phyloP scores from a whole-genome alignment of 1,140 invertebrate species.

The Macrocentrus cingulum region DNA sequence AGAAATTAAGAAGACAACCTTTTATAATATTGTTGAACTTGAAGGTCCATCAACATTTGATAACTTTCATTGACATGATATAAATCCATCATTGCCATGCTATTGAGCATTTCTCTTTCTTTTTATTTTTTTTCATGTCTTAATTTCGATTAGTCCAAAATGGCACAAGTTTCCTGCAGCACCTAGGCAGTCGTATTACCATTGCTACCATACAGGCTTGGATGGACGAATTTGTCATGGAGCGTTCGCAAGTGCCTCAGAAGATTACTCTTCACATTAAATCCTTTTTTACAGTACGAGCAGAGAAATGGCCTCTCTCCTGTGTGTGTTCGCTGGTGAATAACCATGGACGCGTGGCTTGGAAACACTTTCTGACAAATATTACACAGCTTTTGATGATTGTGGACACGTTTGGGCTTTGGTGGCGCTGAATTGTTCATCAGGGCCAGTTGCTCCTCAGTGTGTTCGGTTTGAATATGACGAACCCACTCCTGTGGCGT shows the following conservation, averaged over 20 bases:
- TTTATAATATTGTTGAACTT: not conserved
- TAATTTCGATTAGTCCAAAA: too few species aligned
- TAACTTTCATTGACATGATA: too few species aligned
- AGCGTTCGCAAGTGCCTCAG: constrained; percentile 72
- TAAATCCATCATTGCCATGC: constrained; percentile 30
- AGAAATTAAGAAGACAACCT: not conserved
- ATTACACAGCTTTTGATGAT: constrained; percentile 67
- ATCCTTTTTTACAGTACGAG: constrained; percentile 74
- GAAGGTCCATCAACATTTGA: not conserved
- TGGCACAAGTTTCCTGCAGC: not conserved
- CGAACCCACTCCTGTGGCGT: constrained; percentile 83
- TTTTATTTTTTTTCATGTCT: constrained; percentile 26
- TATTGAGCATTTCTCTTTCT: constrained; percentile 36
- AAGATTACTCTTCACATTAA: constrained; percentile 77
- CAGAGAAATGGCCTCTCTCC: constrained; percentile 73
- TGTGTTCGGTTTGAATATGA: constrained; percentile 80
- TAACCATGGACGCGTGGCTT: constrained; percentile 75
- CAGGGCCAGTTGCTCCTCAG: constrained; percentile 78
- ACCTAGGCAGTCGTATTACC: constrained; percentile 51
- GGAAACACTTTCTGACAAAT: constrained; percentile 76
- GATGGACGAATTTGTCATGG: constrained; percentile 67
- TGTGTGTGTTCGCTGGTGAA: constrained; percentile 71
- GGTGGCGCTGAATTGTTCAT: constrained; percentile 73
- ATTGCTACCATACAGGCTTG: constrained; percentile 58
- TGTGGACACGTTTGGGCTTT: constrained; percentile 63